These are phyloP conservation scores for Pseudopleuronectes americanus DNA, from an alignment of 2,797 vertebrate species.

Conservation along the genomic window DNA sequence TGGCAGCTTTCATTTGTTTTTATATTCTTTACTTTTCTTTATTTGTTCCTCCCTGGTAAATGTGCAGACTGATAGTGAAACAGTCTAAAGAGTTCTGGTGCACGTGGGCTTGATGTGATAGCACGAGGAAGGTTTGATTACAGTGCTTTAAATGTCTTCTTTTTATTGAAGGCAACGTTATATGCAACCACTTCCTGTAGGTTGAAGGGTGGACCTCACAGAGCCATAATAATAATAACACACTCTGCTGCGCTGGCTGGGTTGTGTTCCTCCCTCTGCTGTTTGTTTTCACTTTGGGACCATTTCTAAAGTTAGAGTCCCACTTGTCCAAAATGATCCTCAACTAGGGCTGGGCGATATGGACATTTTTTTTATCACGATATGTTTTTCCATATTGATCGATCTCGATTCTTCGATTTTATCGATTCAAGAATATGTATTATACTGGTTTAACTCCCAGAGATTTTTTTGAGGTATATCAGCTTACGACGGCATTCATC, in stretches of 20 bases:
- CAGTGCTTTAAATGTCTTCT: constrained; percentile 20
- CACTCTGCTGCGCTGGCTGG: constrained; percentile 6
- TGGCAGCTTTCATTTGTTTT: no score
- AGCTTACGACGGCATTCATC: no score
- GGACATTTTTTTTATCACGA: no score
- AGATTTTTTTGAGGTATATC: no score
- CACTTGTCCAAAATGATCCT: constrained; percentile 5
- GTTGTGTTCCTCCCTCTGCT: constrained; percentile 21
- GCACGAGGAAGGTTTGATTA: constrained; percentile 30
- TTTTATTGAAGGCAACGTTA: constrained; percentile 22
- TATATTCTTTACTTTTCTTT: no score
- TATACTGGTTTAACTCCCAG: no score
- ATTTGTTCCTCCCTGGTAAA: not conserved
- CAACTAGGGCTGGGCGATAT: no score
- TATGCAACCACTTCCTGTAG: constrained; percentile 32
- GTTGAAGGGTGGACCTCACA: constrained; percentile 40
- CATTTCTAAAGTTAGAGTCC: constrained; percentile 39
- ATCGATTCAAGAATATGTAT: no score
- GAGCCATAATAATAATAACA: constrained; percentile 34
- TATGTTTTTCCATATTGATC: no score
- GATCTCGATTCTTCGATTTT: no score
- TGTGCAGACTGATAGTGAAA: not conserved
- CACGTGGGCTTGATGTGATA: constrained; percentile 10
- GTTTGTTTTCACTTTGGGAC: constrained; percentile 34
- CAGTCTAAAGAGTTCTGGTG: not conserved